phyloP scores from a whole-genome alignment of 2,888 invertebrate genomes.

The Lagria hirta region DNA sequence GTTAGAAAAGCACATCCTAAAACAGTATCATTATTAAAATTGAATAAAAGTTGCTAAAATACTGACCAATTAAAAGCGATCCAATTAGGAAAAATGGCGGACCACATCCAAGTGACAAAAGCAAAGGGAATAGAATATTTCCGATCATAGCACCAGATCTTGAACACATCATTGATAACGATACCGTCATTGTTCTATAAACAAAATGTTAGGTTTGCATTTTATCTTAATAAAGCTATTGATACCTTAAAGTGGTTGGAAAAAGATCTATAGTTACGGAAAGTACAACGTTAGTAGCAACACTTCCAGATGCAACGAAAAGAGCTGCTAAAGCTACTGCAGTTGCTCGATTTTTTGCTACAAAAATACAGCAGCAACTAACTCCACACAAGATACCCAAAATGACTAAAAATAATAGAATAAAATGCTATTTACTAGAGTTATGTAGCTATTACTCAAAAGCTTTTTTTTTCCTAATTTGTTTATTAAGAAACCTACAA shows the following conservation, averaged over 20 bases:
- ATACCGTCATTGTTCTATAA: slow-evolving; percentile 70
- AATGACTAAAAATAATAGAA: slow-evolving; percentile 37
- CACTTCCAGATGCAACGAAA: slow-evolving; percentile 58
- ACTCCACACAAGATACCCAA: slow-evolving; percentile 50
- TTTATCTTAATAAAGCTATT: background rate
- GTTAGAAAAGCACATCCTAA: slow-evolving; percentile 31
- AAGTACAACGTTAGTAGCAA: slow-evolving; percentile 62
- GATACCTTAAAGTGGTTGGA: slow-evolving; percentile 65
- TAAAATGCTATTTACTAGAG: background rate
- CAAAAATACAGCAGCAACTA: slow-evolving; percentile 59
- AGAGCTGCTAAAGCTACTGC: slow-evolving; percentile 61
- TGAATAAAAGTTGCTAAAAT: slow-evolving; percentile 1
- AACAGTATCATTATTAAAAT: slow-evolving; percentile 44
- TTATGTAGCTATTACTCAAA: slow-evolving; percentile 50
- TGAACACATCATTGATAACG: slow-evolving; percentile 69
- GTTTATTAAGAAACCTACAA: slow-evolving; percentile 61
- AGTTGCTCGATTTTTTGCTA: slow-evolving; percentile 57
- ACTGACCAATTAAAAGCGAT: slow-evolving; percentile 28
- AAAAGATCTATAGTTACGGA: slow-evolving; percentile 66
- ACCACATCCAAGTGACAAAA: slow-evolving; percentile 67
- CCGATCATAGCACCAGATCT: slow-evolving; percentile 70
- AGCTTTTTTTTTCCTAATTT: slow-evolving; percentile 58
- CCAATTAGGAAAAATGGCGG: slow-evolving; percentile 70
- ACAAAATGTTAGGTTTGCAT: background rate
- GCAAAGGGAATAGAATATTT: slow-evolving; percentile 69